Evolutionary conservation across 1,140 invertebrate species (phyloP).

Genomic region (Palaemon carinicauda): DNA sequence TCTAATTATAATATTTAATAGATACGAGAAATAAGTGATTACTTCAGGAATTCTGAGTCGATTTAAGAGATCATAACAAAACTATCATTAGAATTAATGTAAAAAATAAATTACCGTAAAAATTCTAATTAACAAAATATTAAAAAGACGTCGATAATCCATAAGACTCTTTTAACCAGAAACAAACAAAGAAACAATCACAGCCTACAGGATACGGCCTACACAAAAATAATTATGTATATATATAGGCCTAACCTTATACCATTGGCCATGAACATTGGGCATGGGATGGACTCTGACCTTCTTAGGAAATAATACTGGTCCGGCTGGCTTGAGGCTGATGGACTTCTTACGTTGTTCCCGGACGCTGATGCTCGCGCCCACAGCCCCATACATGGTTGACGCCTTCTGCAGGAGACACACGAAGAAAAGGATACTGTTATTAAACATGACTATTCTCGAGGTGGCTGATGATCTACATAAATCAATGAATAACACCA

Average conservation of each 20-base stretch:
- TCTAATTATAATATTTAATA: too few species aligned
- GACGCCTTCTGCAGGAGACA: background rate
- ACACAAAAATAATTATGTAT: background rate
- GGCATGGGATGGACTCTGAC: constrained; percentile 8
- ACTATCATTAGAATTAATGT: too few species aligned
- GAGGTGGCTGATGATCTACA: background rate
- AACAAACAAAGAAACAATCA: too few species aligned
- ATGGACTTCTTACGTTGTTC: constrained; percentile 37
- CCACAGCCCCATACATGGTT: constrained; percentile 41
- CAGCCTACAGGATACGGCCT: background rate
- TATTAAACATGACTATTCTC: background rate
- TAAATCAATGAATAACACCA: background rate
- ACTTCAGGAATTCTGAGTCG: too few species aligned
- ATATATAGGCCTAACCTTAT: background rate
- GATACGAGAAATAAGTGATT: too few species aligned
- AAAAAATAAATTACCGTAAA: too few species aligned
- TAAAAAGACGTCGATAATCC: too few species aligned
- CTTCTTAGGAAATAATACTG: constrained; percentile 3
- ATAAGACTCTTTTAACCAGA: too few species aligned
- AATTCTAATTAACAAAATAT: too few species aligned
- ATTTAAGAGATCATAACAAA: too few species aligned
- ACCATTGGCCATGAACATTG: background rate
- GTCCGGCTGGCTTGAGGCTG: background rate
- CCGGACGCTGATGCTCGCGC: constrained; percentile 29
- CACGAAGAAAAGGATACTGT: too few species aligned